Evolutionary conservation across 2,797 vertebrate genomes (phyloP), one percentile per base, ranked within the genome.

Genomic region (Diplodus puntazzo): DNA sequence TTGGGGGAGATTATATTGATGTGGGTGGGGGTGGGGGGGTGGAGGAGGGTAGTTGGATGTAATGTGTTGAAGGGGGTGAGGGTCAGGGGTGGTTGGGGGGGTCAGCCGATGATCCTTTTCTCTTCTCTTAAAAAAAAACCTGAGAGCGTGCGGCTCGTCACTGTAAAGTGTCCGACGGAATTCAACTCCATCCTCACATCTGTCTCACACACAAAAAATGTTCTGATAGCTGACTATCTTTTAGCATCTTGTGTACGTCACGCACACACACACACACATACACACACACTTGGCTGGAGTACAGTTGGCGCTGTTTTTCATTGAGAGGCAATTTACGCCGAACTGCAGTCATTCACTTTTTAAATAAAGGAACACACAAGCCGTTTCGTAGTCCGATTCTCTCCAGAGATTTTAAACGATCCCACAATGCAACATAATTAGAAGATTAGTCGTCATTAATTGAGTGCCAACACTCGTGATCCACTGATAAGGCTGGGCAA

Each of bases 41-140:
- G 57, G 55, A 73, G 13, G 42, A 12, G 72, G 66, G 70, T 76
- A 27, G 27, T 27, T 2, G 64, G 69, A 61, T 71, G 73, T 68
- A 52, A 78, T 89, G 72, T 73, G 57, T 87, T 75, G 80, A 88
- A 77, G 83, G 17, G 14, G 18, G 8, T 21, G 66, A 62, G 73
- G 67, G 62, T n/a, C 55, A 69, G 74, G 49, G 3, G 69, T 69
- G 73, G 43, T 1, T n/a, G 6, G 7, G 42, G 48, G 60, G 76
- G 74, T 89, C 78, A 84, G 73, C 55, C 34, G 9, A 79, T 50
- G 69, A 68, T 84, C 27, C 27, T 77, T 72, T 66, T 62, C 30
- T 67, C 27, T 60, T 46, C 52, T 76, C 65, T 14, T 45, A 18
- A 27, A 27, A 27, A 30, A 30, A 18, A 53, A 27, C 65, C 42